Conservation (phyloP, 2,113 vertebrate species). For the Hystrix cristata region DNA sequence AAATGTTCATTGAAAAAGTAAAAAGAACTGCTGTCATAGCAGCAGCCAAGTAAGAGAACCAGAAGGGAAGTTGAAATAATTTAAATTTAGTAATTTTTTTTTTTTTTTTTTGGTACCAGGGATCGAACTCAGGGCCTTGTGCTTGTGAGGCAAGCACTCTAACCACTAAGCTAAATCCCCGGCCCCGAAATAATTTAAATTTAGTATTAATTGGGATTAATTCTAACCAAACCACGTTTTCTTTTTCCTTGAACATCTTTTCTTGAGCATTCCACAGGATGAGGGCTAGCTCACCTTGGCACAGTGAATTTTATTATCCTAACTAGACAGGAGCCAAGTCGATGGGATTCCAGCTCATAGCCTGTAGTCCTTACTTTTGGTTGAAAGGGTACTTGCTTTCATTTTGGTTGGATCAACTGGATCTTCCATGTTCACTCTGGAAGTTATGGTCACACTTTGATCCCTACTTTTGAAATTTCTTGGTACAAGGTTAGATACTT, state of each 20-base stretch:
- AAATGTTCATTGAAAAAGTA: conserved; percentile 29
- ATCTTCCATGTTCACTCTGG: conserved; percentile 25
- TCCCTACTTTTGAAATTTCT: conserved; percentile 32
- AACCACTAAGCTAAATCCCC: too few species aligned
- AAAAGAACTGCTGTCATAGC: neutral
- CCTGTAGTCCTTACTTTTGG: neutral
- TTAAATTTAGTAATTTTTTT: neutral
- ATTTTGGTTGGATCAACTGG: neutral
- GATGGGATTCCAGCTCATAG: neutral
- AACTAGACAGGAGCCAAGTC: conserved; percentile 4
- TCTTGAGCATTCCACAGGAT: neutral
- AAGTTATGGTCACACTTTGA: conserved; percentile 27
- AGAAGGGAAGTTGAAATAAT: conserved; percentile 9
- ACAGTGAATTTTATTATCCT: conserved; percentile 9
- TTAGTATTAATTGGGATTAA: neutral
- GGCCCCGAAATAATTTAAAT: neutral
- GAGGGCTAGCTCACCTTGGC: neutral
- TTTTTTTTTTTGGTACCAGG: too few species aligned
- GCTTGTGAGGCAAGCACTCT: too few species aligned
- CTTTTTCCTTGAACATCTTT: neutral
- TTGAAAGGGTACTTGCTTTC: neutral
- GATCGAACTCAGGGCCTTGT: too few species aligned
- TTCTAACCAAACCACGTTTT: conserved; percentile 6
- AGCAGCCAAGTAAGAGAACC: neutral
- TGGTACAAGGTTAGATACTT: neutral